These are phyloP conservation scores for Triplophysa rosa DNA, from an alignment of 2,113 vertebrate genomes.

Conservation along the genomic window DNA sequence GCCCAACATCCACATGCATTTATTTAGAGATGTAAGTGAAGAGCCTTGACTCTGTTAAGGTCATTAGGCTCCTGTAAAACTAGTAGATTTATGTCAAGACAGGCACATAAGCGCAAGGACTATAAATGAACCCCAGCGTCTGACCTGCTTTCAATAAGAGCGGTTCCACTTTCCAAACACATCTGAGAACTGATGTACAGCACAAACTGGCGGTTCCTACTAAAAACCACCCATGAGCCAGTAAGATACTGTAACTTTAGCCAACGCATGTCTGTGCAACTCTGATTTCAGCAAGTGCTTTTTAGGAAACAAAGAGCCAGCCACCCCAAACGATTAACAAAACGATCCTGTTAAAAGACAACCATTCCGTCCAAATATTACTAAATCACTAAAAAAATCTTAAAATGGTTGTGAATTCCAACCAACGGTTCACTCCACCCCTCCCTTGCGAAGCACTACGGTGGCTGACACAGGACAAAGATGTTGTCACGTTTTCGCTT, in stretches of 20 bases:
- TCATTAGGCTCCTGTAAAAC: slow-evolving; percentile 51
- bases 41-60: slow-evolving; percentile 53
- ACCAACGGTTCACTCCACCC: too few relatives aligned
- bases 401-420: background rate
- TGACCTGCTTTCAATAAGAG: slow-evolving; percentile 30
- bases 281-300: slow-evolving; percentile 27
- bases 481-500: too few relatives aligned
- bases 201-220: slow-evolving; percentile 8
- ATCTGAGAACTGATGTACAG: slow-evolving; percentile 42
- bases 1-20: slow-evolving; percentile 31
- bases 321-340: slow-evolving; percentile 2
- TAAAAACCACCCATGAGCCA: slow-evolving; percentile 13
- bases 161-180: slow-evolving; percentile 40
- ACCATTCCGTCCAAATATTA: slow-evolving; percentile 9
- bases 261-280: slow-evolving; percentile 24
- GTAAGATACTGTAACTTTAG: background rate
- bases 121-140: slow-evolving; percentile 56
- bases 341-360: background rate
- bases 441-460: too few relatives aligned
- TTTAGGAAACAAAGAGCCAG: background rate
- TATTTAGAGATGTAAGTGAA: slow-evolving; percentile 35
- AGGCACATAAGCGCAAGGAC: slow-evolving; percentile 51
- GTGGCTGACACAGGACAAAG: too few relatives aligned
- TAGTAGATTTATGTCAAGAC: slow-evolving; percentile 55
- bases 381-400: slow-evolving; percentile 3